Evolutionary conservation across 1,140 invertebrate species (phyloP), one percentile per base, ranked within the genome.

Genomic region (Globodera rostochiensis): DNA sequence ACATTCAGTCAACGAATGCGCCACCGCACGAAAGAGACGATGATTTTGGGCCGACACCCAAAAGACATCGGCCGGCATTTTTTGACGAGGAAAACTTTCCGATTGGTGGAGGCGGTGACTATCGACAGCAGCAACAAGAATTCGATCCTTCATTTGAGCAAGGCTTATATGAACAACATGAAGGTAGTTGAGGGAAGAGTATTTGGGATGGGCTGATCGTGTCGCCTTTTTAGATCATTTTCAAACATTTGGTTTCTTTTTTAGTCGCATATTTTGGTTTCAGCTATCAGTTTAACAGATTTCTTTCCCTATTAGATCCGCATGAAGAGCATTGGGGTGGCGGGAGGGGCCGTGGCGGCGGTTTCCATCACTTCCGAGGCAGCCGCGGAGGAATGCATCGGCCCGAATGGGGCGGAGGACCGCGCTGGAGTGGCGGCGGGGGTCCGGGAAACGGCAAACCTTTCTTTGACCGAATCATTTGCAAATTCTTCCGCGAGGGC

Each of bases 401-500:
- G 15, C 19, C 57, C 57, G 73, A 76, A 53, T 64, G 46, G 66
- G 49, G 50, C 46, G 50, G 15, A 19, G 77, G 80, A 66, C 71
- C 71, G 49, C 45, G 60, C 4, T 47, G 80, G 49, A 75, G 57
- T 9, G 45, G 66, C 64, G 74, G 75, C 19, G 57, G 73, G 60
- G 80, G 75, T 74, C 73, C 74, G 60, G 74, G 76, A 82, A 50
- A 46, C n/a, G 70, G 73, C 36, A 73, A 74, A 45, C 71, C 80
- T 6, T 66, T 79, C 36, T 77, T 79, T 53, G 85, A 89, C 36
- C 82, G 80, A 15, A 88, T 84, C 36, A 87, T 89, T 47, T 89
- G 88, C 85, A 89, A 89, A 71, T 89, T 89, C 73, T 89, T 90
- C 82, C 83, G 88, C n/a, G 88, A 89, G 78, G 88, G 88, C 7